Base-by-base conservation (phyloP, 2,888 invertebrate genomes). In the Tryphoninae sp. region DNA sequence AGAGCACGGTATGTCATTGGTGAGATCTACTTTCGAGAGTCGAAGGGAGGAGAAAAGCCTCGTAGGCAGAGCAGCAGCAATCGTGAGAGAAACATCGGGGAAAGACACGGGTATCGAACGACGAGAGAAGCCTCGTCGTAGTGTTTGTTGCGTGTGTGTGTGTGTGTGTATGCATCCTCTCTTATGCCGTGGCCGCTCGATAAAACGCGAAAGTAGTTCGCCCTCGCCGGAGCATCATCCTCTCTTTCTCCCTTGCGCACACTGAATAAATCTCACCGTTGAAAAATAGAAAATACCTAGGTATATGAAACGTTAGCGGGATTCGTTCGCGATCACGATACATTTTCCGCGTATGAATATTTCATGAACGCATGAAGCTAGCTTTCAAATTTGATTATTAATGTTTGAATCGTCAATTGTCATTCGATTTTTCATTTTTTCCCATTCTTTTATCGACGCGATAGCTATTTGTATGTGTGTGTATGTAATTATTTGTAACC, bases 121-220 rank as follows among this genome's bases (percentile, higher is more conserved):
- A 19, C 53, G 13, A 73, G 64, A 73, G n/a, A 40, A 64, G 33
- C 33, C 33, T 42, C 40, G 26, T 8, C 40, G 23, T 8, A 58
- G 22, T 45, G 45, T 59, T 3, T 33, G 33, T 33, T 33, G 33
- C 6, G 6, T 7, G 6, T 33, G 33, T 33, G 33, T 16, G 23
- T 59, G 16, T 23, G 59, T 45, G 4, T 42, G 0, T 33, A 59
- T 11, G 11, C n/a, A 49, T 40, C 62, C 11, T 67, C 23, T 26
- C 58, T 80, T n/a, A n/a, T 53, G 62, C 64, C n/a, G 42, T 78
- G 64, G 71, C 45, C 75, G 80, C 71, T 81, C 77, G 73, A 81
- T 81, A 69, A 68, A 81, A 68, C 77, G 62, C 68, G 58, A 73
- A 69, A 74, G 73, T 68, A 73, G 40, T 67, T 64, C 64, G 58